phyloP scores from a whole-genome alignment of 2,113 vertebrate genomes.

The Gambusia holbrooki region DNA sequence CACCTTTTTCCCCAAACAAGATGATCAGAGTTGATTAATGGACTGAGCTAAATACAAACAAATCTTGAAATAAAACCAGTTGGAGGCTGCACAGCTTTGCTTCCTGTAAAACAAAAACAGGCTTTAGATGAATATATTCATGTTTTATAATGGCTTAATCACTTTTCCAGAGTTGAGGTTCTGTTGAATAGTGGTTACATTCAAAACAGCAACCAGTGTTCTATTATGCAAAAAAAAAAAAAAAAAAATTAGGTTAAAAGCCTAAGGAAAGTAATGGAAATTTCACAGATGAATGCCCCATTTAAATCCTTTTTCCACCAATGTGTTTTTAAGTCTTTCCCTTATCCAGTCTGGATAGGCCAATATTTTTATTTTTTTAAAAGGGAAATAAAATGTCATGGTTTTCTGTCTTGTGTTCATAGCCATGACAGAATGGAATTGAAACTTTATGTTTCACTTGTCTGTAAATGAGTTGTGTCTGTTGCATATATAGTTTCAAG shows the following conservation, averaged over 20 bases:
- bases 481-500: not conserved
- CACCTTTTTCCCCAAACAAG: not conserved
- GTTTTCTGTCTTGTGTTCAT: constrained; percentile 56
- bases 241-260: constrained; percentile 15
- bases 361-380: not conserved
- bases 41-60: not conserved
- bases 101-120: too few relatives aligned
- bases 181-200: not conserved
- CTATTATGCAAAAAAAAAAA: not conserved
- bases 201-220: not conserved
- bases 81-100: too few relatives aligned
- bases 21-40: not conserved
- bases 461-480: not conserved
- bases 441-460: constrained; percentile 49
- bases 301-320: constrained; percentile 58
- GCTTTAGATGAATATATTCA: too few relatives aligned
- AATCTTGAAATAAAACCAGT: not conserved
- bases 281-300: constrained; percentile 49
- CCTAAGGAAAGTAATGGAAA: constrained; percentile 27
- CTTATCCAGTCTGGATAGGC: constrained; percentile 50
- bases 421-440: constrained; percentile 56
- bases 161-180: not conserved
- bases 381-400: constrained; percentile 67
- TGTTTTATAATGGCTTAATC: too few relatives aligned
- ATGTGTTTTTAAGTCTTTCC: constrained; percentile 39